Evolutionary conservation across 2,113 vertebrate species (phyloP), one percentile per base, ranked within the genome.

Genomic region (Tauraco erythrolophus): DNA sequence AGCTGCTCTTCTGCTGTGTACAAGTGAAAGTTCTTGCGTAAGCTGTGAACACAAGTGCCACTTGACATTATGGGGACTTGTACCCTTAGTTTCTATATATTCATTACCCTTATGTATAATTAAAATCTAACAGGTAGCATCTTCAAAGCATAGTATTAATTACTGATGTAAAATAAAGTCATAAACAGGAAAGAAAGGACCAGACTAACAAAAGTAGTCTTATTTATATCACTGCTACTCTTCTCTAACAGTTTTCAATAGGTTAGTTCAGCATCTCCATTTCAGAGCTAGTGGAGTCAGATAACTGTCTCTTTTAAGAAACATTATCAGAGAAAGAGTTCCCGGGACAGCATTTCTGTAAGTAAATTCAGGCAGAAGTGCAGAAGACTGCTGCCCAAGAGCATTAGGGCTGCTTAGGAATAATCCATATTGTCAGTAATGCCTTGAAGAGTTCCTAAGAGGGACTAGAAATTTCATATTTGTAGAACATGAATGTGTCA

Each of bases 381-480:
- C 76, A 66, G 74, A 90, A 70, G 60, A 54, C 66, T 90, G 56
- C 75, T 95, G 90, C 46, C 56, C 64, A 79, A 70, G 31, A 94
- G 58, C 27, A 22, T 95, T 88, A 77, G 16, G 60, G n/a, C 85
- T 92, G 43, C 50, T 62, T 86, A 90, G n/a, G 27, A 92, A 51
- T 85, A 93, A 93, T 70, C 62, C 30, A 23, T 74, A 83, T 74
- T 90, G 79, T 86, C 94, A 77, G 58, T 41, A 88, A 76, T 95
- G 77, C 56, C 76, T 94, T 87, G 70, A 87, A 88, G 84, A 72
- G 37, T 71, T 91, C 68, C 72, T 31, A 60, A 37, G 72, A 92
- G 86, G 60, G 45, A 94, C 28, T 71, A 75, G 64, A 88, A 74
- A 57, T 90, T 30, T 57, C 4, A 1, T 81, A 71, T 91, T 81